These are phyloP conservation scores for Dipodomys ordii DNA, from an alignment of 2,113 vertebrate species.

Conservation along the genomic window DNA sequence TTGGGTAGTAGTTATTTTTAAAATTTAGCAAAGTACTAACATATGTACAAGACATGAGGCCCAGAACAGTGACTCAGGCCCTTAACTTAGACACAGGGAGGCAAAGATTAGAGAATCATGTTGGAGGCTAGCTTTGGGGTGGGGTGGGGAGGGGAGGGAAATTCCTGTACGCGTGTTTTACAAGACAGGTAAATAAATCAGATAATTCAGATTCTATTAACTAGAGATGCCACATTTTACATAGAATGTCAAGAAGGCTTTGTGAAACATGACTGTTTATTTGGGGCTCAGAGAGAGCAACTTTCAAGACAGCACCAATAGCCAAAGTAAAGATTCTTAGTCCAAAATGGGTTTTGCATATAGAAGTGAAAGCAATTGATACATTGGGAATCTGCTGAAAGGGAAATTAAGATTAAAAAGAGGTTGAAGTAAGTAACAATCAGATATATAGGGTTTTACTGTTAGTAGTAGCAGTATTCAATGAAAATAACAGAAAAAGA, in stretches of 20 bases:
- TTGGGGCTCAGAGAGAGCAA: neutral
- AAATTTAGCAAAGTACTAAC: conserved; percentile 22
- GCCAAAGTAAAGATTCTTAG: conserved; percentile 25
- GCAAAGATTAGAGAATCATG: no score
- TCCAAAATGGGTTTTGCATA: conserved; percentile 8
- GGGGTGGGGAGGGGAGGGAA: no score
- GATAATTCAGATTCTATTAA: neutral
- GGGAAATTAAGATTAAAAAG: neutral
- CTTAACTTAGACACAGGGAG: no score
- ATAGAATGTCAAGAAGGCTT: neutral
- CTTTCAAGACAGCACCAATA: neutral
- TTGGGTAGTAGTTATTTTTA: neutral
- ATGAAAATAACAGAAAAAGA: neutral
- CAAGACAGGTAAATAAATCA: neutral
- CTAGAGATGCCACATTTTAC: neutral
- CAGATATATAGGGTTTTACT: neutral
- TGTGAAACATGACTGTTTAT: neutral
- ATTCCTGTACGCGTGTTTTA: no score
- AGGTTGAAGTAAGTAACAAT: neutral
- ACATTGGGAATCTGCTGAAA: neutral
- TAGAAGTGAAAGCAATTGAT: conserved; percentile 19
- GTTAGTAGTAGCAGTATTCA: neutral
- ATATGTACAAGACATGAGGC: no score
- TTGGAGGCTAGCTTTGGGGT: no score
- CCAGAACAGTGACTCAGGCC: no score